These are phyloP conservation scores for Panopea generosa DNA, from an alignment of 2,888 invertebrate species.

Conservation along the genomic window DNA sequence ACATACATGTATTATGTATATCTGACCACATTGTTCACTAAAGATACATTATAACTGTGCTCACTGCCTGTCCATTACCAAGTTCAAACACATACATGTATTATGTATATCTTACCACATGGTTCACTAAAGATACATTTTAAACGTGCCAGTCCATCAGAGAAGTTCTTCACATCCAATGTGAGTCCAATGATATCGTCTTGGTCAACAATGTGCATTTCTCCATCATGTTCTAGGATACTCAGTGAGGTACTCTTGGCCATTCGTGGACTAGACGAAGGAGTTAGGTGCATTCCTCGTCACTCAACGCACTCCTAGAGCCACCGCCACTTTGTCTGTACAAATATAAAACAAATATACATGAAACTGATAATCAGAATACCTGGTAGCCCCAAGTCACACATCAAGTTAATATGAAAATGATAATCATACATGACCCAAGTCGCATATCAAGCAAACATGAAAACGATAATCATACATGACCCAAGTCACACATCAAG, in stretches of 20 bases:
- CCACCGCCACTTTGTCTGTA: not conserved
- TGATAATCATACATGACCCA: no score
- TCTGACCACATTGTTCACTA: no score
- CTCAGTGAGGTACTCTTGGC: constrained; percentile 72
- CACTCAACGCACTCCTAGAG: not conserved
- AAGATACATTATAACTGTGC: no score
- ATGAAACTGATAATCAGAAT: not conserved
- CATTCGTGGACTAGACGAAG: constrained; percentile 58
- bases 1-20: no score
- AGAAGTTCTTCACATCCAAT: constrained; percentile 86
- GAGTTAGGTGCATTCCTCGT: constrained; percentile 56
- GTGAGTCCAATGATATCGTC: constrained; percentile 86
- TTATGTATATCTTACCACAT: constrained; percentile 82
- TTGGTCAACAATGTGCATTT: constrained; percentile 83
- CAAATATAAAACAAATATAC: not conserved
- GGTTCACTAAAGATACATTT: constrained; percentile 85
- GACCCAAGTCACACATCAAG: no score
- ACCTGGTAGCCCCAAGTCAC: no score
- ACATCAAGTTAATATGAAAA: no score
- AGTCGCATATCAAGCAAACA: no score
- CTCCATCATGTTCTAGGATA: constrained; percentile 84
- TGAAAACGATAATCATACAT: no score
- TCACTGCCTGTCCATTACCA: no score
- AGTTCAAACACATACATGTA: no score
- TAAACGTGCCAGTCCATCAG: constrained; percentile 86